Base-by-base conservation (phyloP, 2,797 vertebrate species). In the Anolis apletophallus region DNA sequence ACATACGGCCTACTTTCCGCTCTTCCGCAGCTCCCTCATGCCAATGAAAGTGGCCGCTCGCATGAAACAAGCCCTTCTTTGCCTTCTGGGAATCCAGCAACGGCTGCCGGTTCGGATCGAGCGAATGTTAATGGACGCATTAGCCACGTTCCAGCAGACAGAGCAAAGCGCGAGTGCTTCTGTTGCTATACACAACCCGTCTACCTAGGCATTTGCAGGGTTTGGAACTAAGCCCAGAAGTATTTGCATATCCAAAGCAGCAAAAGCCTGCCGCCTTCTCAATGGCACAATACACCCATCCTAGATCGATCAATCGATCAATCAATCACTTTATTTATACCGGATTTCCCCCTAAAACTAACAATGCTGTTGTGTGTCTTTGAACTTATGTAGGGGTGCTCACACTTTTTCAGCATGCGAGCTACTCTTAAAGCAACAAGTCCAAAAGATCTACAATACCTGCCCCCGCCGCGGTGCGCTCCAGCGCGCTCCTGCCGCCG, bases 91-190 rank as follows among this genome's bases (percentile, higher is more conserved):
- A 79, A 50, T 69, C 16, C 13, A 67, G 55, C 57, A 14, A 32
- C 14, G 8, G 10, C 61, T 29, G 26, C 0, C 0, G 0, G 8
- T 3, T 0, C 1, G 10, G 54, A 1, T 0, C 85, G 26, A 73
- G 69, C 59, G 46, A 54, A 81, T 52, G 17, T 83, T 0, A 23
- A 52, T 0, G 0, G 0, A 0, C 0, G 4, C n/a, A 14, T 64
- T 0, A 5, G 54, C 40, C 0, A 3, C 73, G 50, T 46, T 0
- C 1, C 0, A 0, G 46, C 0, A 21, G 2, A 71, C 72, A 75
- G 16, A 59, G 26, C 81, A 61, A 14, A 3, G 5, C 0, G 8
- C 21, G 40, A 36, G 9, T 57, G 34, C 32, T 40, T 46, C 36
- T 40, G 29, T 26, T 46, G 6, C 2, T 0, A 83, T 3, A 12